These are phyloP conservation scores for Oryctes rhinoceros DNA, from an alignment of 1,140 invertebrate species.

Conservation along the genomic window DNA sequence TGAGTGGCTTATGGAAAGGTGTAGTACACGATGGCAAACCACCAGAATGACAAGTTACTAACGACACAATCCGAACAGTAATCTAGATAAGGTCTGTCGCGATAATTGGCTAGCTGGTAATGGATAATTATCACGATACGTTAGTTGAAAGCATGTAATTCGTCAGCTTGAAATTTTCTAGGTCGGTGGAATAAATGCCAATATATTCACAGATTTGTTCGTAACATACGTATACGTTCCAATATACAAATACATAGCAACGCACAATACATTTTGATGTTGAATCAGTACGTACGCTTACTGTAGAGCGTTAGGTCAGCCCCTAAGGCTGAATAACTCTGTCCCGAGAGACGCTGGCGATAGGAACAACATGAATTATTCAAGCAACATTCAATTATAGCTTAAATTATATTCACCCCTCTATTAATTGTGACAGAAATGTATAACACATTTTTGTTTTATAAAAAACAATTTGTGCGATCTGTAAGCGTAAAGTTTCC, in stretches of 20 bases:
- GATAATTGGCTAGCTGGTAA: no score
- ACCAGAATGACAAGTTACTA: no score
- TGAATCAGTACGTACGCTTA: conserved; percentile 14
- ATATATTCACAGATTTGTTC: not conserved
- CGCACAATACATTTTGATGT: not conserved
- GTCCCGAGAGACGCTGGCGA: conserved; percentile 23
- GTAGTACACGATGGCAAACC: no score
- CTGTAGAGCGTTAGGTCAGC: not conserved
- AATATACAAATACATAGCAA: not conserved
- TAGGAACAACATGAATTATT: conserved; percentile 46
- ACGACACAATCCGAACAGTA: no score
- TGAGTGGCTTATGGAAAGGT: no score
- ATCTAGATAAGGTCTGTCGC: no score
- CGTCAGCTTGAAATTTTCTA: no score
- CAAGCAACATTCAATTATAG: conserved; percentile 48
- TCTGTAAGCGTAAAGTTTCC: conserved; percentile 22
- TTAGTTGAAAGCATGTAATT: no score
- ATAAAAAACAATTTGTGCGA: conserved; percentile 17
- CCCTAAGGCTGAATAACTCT: conserved; percentile 18
- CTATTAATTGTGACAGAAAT: conserved; percentile 38
- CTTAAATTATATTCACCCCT: conserved; percentile 46
- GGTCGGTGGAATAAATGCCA: no score
- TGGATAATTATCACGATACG: no score
- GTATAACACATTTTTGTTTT: conserved; percentile 38
- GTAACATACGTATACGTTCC: not conserved